These are phyloP conservation scores for Microdon myrmicae DNA, from an alignment of 2,888 invertebrate species.

Conservation along the genomic window DNA sequence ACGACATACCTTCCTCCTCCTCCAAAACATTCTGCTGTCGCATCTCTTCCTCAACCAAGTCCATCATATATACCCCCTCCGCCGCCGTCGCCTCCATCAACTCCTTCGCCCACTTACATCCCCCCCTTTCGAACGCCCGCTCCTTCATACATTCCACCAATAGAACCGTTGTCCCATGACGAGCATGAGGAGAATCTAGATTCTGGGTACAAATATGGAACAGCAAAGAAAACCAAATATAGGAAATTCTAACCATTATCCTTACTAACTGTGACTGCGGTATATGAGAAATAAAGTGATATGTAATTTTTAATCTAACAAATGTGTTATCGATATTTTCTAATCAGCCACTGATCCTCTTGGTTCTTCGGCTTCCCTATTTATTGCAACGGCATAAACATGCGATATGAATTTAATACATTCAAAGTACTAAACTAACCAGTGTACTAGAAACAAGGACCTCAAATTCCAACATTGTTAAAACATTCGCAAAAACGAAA, in stretches of 20 bases:
- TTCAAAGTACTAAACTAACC: too few species aligned
- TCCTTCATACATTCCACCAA: conserved; percentile 25
- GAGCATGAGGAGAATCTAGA: conserved; percentile 8
- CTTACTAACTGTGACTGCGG: too few species aligned
- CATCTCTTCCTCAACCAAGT: too few species aligned
- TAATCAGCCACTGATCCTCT: neutral
- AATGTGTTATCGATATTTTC: neutral
- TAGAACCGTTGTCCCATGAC: too few species aligned
- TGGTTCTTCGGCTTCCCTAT: neutral
- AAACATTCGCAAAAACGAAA: too few species aligned
- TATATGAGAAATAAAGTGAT: conserved; percentile 25
- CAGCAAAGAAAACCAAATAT: conserved; percentile 27
- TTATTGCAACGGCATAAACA: too few species aligned
- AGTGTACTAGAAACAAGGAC: too few species aligned
- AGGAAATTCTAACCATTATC: too few species aligned
- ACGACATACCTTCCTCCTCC: too few species aligned
- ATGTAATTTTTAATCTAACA: neutral
- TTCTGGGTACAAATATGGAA: conserved; percentile 39
- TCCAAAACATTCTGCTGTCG: too few species aligned
- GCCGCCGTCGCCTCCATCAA: neutral
- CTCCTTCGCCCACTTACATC: conserved; percentile 2
- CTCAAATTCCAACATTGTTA: too few species aligned
- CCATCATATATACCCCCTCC: conserved; percentile 2
- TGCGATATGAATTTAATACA: too few species aligned
- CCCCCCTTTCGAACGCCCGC: conserved; percentile 10